A percentile compares a stretch with the other conserved stretches of the same genome.
phyloP scores from a whole-genome alignment of 1,140 invertebrate genomes.

The Helicoverpa zea region DNA sequence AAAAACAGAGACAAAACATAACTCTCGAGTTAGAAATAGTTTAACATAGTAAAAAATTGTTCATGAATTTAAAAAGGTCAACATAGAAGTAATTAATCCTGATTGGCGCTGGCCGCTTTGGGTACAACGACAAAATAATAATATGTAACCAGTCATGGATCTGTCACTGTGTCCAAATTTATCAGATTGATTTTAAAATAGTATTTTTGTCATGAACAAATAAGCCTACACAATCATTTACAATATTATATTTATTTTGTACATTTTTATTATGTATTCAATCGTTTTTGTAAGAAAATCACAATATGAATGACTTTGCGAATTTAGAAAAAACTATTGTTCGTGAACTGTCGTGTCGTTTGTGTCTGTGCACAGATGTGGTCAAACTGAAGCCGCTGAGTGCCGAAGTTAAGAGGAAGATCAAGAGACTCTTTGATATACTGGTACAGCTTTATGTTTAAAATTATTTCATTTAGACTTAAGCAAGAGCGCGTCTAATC shows the following conservation, averaged over 20 bases:
- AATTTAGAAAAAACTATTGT: conserved; percentile 81
- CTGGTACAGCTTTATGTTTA: conserved; percentile 62
- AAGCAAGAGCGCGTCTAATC: too few species aligned
- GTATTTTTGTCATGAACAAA: conserved; percentile 66
- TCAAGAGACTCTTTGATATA: conserved; percentile 79
- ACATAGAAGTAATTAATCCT: not conserved
- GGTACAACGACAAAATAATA: conserved; percentile 44
- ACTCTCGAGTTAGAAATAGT: too few species aligned
- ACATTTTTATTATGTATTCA: conserved; percentile 45
- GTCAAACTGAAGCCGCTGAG: conserved; percentile 81
- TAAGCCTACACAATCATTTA: conserved; percentile 57
- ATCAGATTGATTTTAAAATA: conserved; percentile 56
- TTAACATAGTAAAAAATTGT: not conserved
- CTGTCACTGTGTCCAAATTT: conserved; percentile 63
- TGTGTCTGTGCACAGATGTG: conserved; percentile 82
- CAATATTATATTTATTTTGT: conserved; percentile 42
- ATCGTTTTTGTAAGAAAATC: conserved; percentile 50
- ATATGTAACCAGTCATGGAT: conserved; percentile 34
- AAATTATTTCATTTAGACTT: not conserved
- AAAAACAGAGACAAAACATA: too few species aligned
- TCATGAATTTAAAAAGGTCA: conserved; percentile 3
- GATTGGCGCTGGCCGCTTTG: conserved; percentile 50
- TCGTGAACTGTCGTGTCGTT: conserved; percentile 80
- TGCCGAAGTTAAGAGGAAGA: conserved; percentile 76
- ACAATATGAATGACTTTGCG: conserved; percentile 79